These are phyloP conservation scores for Struthio camelus DNA, from an alignment of 2,113 vertebrate genomes.

Conservation along the genomic window DNA sequence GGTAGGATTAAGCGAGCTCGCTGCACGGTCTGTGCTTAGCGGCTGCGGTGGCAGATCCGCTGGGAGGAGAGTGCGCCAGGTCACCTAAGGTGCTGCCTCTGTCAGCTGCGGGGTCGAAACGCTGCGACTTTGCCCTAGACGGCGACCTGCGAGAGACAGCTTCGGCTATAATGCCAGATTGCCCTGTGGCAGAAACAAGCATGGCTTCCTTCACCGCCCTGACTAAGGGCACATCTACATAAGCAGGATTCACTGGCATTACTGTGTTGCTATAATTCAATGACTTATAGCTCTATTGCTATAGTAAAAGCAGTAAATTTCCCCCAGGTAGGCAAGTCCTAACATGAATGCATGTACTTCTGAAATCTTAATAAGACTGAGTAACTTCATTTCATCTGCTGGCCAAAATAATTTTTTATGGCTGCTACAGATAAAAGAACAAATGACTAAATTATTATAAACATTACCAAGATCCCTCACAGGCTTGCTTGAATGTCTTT, in stretches of 20 bases:
- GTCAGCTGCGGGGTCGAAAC: not conserved
- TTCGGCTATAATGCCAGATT: not conserved
- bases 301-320: not conserved
- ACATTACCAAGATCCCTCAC: not conserved
- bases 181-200: not conserved
- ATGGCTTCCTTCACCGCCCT: rapidly evolving
- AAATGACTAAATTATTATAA: not conserved
- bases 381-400: not conserved
- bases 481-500: not conserved
- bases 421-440: not conserved
- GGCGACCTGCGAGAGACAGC: not conserved
- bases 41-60: not conserved
- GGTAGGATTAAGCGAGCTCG: slow-evolving; percentile 27
- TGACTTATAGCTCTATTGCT: not conserved
- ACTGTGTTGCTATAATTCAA: not conserved
- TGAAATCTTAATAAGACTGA: not conserved
- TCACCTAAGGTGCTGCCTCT: not conserved
- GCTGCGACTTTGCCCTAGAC: not conserved
- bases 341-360: not conserved
- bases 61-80: slow-evolving; percentile 5
- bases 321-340: not conserved
- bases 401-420: not conserved
- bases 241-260: not conserved
- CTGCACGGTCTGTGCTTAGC: not conserved
- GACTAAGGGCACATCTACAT: not conserved